Conservation (phyloP, 2,113 vertebrate genomes). For the Varanus salvator region DNA sequence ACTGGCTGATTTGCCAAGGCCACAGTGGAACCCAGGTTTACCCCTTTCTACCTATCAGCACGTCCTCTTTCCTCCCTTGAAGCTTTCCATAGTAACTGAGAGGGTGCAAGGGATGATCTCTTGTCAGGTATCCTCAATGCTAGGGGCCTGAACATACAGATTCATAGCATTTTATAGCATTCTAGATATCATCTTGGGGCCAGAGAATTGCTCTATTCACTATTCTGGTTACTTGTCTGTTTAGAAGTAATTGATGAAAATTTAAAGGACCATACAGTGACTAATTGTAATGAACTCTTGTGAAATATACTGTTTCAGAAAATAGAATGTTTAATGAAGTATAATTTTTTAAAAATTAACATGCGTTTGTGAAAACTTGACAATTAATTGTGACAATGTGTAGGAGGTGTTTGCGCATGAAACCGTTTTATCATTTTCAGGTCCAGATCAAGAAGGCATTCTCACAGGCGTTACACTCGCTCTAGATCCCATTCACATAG, state of each 20-base stretch:
- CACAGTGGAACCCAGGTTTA: no score
- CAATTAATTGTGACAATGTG: background rate
- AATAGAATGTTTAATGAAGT: no score
- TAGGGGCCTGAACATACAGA: no score
- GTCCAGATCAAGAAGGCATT: constrained; percentile 88
- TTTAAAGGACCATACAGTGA: background rate
- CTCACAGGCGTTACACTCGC: constrained; percentile 86
- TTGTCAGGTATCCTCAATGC: no score
- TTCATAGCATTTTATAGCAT: no score
- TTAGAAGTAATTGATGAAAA: background rate
- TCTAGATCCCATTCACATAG: constrained; percentile 87
- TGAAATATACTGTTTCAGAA: background rate
- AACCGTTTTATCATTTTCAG: constrained; percentile 66
- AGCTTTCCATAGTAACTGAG: no score
- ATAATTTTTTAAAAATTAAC: background rate
- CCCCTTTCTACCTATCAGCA: no score
- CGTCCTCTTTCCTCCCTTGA: no score
- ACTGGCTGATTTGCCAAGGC: no score
- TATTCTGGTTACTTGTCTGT: background rate
- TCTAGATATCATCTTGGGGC: no score
- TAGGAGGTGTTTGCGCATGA: background rate
- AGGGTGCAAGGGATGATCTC: no score
- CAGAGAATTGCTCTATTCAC: no score
- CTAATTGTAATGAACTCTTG: background rate
- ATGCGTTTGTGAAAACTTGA: background rate